Conservation (phyloP, 2,113 vertebrate species). For the Lepus europaeus region DNA sequence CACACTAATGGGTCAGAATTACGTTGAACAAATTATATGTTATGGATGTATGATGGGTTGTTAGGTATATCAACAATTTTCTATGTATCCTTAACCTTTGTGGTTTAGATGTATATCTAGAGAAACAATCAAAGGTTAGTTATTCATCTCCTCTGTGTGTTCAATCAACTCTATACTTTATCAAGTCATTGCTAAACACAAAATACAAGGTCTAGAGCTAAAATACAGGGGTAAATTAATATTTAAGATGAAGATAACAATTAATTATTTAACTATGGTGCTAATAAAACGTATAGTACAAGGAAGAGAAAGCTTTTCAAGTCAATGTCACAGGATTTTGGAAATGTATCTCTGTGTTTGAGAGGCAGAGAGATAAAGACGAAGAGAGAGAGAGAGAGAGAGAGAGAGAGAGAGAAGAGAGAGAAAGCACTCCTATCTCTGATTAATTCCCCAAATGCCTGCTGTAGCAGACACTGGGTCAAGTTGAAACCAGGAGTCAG, state of each 20-base stretch:
- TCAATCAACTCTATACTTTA: neutral
- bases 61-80: conserved; percentile 26
- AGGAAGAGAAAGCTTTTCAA: neutral
- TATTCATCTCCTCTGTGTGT: neutral
- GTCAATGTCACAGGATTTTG: too few relatives aligned
- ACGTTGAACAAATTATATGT: conserved; percentile 53
- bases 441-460: too few relatives aligned
- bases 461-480: too few relatives aligned
- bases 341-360: too few relatives aligned
- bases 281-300: neutral
- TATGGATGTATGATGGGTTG: neutral
- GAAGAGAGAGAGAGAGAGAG: too few relatives aligned
- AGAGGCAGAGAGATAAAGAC: too few relatives aligned
- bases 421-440: too few relatives aligned
- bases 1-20: conserved; percentile 59
- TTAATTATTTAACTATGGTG: neutral
- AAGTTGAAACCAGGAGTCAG: too few relatives aligned
- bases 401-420: too few relatives aligned
- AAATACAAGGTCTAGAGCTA: neutral
- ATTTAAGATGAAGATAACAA: neutral
- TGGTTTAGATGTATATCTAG: neutral
- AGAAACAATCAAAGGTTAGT: neutral
- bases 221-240: neutral
- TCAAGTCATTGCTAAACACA: neutral
- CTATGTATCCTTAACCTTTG: neutral